Conservation (phyloP, 2,888 invertebrate genomes). For the Caenorhabditis becei region DNA sequence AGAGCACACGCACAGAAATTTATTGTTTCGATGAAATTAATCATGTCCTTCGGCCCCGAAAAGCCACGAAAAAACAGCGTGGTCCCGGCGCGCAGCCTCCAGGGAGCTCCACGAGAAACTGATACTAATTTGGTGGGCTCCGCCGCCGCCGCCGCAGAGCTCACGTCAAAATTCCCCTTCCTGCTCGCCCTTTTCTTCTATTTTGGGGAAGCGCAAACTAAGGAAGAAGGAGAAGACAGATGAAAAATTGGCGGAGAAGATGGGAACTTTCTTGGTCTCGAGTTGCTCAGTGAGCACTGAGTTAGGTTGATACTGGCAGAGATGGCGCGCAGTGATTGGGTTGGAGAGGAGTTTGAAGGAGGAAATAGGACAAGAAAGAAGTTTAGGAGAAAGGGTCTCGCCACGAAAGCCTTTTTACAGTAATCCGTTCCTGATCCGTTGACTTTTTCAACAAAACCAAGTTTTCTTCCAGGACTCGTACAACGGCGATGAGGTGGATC, state of each 20-base stretch:
- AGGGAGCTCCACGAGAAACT: conserved; percentile 7
- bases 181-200: conserved; percentile 17
- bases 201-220: conserved; percentile 15
- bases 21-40: conserved; percentile 42
- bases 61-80: conserved; percentile 8
- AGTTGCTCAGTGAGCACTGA: conserved; percentile 48
- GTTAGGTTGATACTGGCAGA: conserved; percentile 18
- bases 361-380: too few species aligned
- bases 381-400: too few species aligned
- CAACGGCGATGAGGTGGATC: conserved; percentile 71
- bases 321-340: conserved; percentile 35
- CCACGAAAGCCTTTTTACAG: too few species aligned
- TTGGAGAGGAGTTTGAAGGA: not conserved
- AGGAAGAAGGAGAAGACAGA: conserved; percentile 14
- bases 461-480: conserved; percentile 67
- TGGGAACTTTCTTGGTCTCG: not conserved
- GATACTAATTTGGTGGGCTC: conserved; percentile 33
- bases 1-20: conserved; percentile 7
- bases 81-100: not conserved
- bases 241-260: conserved; percentile 41
- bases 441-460: too few species aligned
- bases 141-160: conserved; percentile 14
- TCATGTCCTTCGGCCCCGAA: not conserved
- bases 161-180: conserved; percentile 38
- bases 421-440: too few species aligned